Evolutionary conservation across 1,140 invertebrate species (phyloP).

Genomic region (Adelges cooleyi): DNA sequence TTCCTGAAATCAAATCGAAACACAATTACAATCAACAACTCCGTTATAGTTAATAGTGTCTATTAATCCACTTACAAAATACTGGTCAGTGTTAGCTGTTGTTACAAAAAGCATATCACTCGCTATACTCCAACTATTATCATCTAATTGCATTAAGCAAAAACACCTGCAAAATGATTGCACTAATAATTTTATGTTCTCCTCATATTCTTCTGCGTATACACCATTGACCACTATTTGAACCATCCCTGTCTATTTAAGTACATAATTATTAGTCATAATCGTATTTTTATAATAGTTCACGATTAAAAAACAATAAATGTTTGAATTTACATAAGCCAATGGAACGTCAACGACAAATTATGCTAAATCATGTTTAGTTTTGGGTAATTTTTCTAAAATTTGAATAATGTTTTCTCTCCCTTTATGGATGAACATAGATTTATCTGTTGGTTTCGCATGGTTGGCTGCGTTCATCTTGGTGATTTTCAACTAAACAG

Average conservation of each 20-base stretch:
- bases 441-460: too few relatives aligned
- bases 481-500: conserved; percentile 39
- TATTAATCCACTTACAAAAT: too few relatives aligned
- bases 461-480: too few relatives aligned
- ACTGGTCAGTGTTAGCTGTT: too few relatives aligned
- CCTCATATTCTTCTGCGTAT: not conserved
- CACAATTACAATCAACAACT: too few relatives aligned
- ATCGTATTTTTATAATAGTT: too few relatives aligned
- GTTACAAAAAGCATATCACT: conserved; percentile 11
- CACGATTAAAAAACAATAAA: not conserved
- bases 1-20: too few relatives aligned
- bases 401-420: not conserved
- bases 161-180: conserved; percentile 6
- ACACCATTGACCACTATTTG: conserved; percentile 14
- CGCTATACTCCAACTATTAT: conserved; percentile 13
- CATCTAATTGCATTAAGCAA: not conserved
- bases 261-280: too few relatives aligned
- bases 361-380: conserved; percentile 2
- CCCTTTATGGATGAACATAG: not conserved
- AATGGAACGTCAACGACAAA: conserved; percentile 11
- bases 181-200: not conserved
- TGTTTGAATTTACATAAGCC: conserved; percentile 1
- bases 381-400: conserved; percentile 3
- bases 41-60: too few relatives aligned
- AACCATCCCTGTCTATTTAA: not conserved